Evolutionary conservation across 1,140 invertebrate genomes (phyloP).

Genomic region (Helicoverpa zea): DNA sequence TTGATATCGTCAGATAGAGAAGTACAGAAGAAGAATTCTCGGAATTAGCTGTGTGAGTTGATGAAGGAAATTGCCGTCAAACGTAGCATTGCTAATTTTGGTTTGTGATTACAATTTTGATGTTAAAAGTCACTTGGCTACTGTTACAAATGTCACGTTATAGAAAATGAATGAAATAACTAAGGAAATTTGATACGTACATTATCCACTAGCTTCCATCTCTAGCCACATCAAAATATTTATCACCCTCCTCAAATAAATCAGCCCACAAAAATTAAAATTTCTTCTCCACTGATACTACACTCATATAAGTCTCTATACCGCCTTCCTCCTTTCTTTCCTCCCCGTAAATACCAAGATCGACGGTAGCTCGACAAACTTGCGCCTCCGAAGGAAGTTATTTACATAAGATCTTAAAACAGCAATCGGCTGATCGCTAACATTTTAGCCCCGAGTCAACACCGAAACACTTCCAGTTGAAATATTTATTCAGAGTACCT

Average conservation of each 20-base stretch:
- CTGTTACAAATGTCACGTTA: too few species aligned
- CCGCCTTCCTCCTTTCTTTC: constrained; percentile 25
- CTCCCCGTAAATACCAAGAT: constrained; percentile 50
- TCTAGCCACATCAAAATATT: neutral
- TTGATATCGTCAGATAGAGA: too few species aligned
- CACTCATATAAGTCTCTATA: constrained; percentile 19
- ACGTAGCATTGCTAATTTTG: too few species aligned
- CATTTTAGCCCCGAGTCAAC: constrained; percentile 74
- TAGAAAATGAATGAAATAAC: too few species aligned
- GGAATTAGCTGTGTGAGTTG: too few species aligned
- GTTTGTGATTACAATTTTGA: too few species aligned
- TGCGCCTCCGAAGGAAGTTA: constrained; percentile 64
- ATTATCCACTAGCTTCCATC: neutral
- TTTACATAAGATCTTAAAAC: constrained; percentile 83
- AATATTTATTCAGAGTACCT: constrained; percentile 65
- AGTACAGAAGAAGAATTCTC: too few species aligned
- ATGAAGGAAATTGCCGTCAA: too few species aligned
- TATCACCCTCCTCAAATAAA: neutral
- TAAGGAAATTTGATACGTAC: too few species aligned
- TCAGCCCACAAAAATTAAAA: neutral
- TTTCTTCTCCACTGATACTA: neutral
- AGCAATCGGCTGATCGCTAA: constrained; percentile 76
- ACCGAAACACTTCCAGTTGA: constrained; percentile 61
- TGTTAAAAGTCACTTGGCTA: too few species aligned
- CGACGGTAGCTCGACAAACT: constrained; percentile 69